A percentile compares a stretch with the other conserved stretches of the same genome.
These are phyloP conservation scores for Pristionchus japonicus DNA, from an alignment of 2,888 invertebrate genomes.

Conservation along the genomic window DNA sequence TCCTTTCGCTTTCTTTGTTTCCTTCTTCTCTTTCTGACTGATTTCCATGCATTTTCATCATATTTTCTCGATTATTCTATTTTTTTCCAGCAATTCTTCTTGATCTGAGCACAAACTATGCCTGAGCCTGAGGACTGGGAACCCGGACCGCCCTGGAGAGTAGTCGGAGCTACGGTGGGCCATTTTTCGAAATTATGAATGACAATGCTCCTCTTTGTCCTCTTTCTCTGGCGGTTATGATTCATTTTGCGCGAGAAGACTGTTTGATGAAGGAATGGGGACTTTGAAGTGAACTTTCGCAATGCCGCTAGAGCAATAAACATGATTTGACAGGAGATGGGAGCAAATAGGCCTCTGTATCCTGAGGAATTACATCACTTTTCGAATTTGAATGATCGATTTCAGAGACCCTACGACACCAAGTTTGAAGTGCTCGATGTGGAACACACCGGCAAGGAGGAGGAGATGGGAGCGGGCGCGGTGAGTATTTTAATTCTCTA, in stretches of 20 bases:
- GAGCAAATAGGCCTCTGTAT: neutral
- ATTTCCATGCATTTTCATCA: neutral
- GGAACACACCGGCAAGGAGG: neutral
- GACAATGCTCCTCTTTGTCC: neutral
- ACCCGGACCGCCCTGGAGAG: neutral
- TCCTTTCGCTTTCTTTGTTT: neutral
- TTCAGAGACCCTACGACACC: neutral
- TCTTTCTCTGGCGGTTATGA: too few species aligned
- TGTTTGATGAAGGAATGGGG: neutral
- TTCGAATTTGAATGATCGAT: too few species aligned
- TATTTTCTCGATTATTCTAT: too few species aligned
- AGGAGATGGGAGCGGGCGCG: neutral
- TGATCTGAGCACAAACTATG: too few species aligned
- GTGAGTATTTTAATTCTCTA: neutral
- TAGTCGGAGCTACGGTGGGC: neutral
- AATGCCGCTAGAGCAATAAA: neutral
- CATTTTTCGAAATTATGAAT: neutral
- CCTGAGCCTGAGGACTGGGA: neutral
- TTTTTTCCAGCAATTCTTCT: too few species aligned
- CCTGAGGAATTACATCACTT: too few species aligned
- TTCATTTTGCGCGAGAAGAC: neutral
- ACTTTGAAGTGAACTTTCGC: neutral
- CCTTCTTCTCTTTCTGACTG: neutral
- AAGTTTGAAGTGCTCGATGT: neutral
- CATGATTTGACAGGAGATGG: neutral